Evolutionary conservation across 2,113 vertebrate species (phyloP), one percentile per base, ranked within the genome.

Genomic region (Serilophus lunatus): DNA sequence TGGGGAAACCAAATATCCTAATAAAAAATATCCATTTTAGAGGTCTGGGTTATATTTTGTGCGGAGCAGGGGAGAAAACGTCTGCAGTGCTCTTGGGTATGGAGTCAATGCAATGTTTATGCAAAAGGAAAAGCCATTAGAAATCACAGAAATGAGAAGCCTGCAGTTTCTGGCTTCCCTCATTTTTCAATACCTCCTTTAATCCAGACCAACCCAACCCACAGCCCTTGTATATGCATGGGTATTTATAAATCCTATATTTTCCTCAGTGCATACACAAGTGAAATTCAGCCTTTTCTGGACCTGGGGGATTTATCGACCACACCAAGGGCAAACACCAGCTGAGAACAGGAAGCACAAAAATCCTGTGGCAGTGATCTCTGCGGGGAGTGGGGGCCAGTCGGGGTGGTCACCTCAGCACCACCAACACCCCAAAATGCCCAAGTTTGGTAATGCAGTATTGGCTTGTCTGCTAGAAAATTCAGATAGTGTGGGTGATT

Each of bases 181-280:
- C 82, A 83, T 86, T 96, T 94, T 96, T 97, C 94, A 96, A 97
- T 97, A 96, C 93, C 86, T 96, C 88, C 95, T 97, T 96, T 96
- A 97, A 96, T 96, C 80, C 94, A 96, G 94, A 83, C 51, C 90
- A 96, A 88, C 94, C 92, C 88, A 96, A 75, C 90, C 90, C 95
- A 84, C 90, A 96, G 88, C 60, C 83, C 93, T 86, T 78, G 83
- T 96, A 78, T 92, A 88, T 61, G 92, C 76, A 90, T 4, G 90
- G 88, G 76, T 97, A 96, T 97, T 97, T 97, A 97, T 96, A 96
- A 96, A 90, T 92, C 80, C 92, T 63, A 9, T 83, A 45, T 95
- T 97, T 95, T 83, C 68, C 72, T 96, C 25, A 3, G 80, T 90
- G 82, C 90, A 90, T 69, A 94, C 90, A 96, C 90, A 95, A 94